Base-by-base conservation (phyloP, 2,113 vertebrate species). In the Gadus macrocephalus region DNA sequence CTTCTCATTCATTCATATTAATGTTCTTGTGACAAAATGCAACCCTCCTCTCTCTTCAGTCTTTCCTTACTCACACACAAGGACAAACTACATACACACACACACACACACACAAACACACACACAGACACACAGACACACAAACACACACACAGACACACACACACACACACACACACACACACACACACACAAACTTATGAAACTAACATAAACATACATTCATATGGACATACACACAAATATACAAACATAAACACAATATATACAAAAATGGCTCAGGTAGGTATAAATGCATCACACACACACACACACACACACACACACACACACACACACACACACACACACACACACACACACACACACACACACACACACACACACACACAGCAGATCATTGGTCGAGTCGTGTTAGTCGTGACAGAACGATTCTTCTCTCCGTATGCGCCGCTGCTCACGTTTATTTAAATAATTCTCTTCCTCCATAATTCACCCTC, bases 361-460 rank as follows among this genome's bases (percentile, higher is more conserved):
- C 64, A 19, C 25, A 64, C 62, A 31, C 28, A 31, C 62, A 64
- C 62, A 65, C 31, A 65, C 64, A 20, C 64, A 53, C n/a, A 19
- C 64, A 42, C 64, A 42, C 64, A 20, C 64, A 42, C 64, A 38
- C 64, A 19, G 14, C 17, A 63, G 25, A 61, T 72, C 53, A 66
- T 66, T 56, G 35, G 53, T 64, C 67, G 15, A 59, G 53, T 58
- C 72, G 38, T 27, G 62, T 58, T 49, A 65, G 62, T 28, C 58
- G 22, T 12, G 25, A 63, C 67, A 60, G 38, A 66, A 67, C 38
- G 19, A 72, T 67, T 61, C 17, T 22, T 72, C 66, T 49, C 53
- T 67, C 14, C 62, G 64, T 19, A 61, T 66, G 38, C 15, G 70
- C 70, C 5, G 49, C 64, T 28, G 64, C 56, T 66, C 22, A 19